phyloP scores from a whole-genome alignment of 2,888 invertebrate species.

The Heterodera filipjevi region DNA sequence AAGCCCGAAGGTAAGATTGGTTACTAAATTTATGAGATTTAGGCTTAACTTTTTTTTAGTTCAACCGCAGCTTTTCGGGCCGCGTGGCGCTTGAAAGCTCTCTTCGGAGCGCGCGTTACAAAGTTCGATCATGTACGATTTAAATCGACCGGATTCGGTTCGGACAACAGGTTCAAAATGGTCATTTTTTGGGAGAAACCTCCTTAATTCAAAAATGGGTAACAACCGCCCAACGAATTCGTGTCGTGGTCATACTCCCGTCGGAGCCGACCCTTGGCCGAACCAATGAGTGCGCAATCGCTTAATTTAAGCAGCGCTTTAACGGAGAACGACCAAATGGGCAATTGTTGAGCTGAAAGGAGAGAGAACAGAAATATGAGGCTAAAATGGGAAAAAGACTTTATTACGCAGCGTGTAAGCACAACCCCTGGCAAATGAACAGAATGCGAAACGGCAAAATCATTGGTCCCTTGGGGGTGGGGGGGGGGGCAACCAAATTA shows the following conservation, averaged over 20 bases:
- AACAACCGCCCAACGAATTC: neutral
- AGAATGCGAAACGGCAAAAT: slow-evolving; percentile 74
- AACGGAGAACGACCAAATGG: slow-evolving; percentile 98
- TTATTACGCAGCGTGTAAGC: slow-evolving; percentile 94
- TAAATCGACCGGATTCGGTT: too few relatives aligned
- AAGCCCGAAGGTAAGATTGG: too few relatives aligned
- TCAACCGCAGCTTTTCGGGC: too few relatives aligned
- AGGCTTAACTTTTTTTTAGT: too few relatives aligned
- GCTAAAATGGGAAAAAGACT: slow-evolving; percentile 34
- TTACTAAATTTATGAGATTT: too few relatives aligned
- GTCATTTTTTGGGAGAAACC: too few relatives aligned
- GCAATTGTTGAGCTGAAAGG: slow-evolving; percentile 83
- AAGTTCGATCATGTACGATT: too few relatives aligned
- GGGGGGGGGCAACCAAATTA: neutral
- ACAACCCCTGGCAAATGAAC: slow-evolving; percentile 92
- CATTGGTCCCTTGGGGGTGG: slow-evolving; percentile 18
- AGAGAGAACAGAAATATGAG: neutral
- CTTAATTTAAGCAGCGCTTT: slow-evolving; percentile 93
- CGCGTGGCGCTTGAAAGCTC: too few relatives aligned
- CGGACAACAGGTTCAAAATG: too few relatives aligned
- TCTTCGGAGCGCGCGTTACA: too few relatives aligned
- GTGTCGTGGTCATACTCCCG: slow-evolving; percentile 24
- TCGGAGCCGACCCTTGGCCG: slow-evolving; percentile 21
- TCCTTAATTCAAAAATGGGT: too few relatives aligned
- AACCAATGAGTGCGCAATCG: slow-evolving; percentile 73